Percentiles rank a stretch among this genome's conserved stretches.
phyloP scores from a whole-genome alignment of 2,113 vertebrate genomes.

The Sardina pilchardus region DNA sequence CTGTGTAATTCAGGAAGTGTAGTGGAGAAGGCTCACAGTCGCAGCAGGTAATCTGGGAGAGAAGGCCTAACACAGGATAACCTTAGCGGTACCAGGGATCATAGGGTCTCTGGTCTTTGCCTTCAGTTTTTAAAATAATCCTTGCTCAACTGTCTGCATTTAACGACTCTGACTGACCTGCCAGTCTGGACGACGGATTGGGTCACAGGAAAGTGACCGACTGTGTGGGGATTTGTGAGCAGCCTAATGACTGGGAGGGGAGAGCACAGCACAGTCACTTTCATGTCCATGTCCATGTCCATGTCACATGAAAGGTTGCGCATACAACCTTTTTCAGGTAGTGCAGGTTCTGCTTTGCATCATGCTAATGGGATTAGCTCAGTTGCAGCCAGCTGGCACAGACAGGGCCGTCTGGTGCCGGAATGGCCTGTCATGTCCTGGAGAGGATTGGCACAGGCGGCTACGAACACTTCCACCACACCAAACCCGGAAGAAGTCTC shows the following conservation, averaged over 20 bases:
- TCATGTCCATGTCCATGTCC: not conserved
- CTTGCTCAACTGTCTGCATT: not conserved
- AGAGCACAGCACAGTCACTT: not conserved
- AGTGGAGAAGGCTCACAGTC: not conserved
- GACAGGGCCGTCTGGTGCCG: not conserved
- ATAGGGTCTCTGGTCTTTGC: not conserved
- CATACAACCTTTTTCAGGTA: not conserved
- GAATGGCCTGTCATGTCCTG: not conserved
- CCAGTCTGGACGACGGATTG: not conserved
- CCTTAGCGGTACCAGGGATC: not conserved
- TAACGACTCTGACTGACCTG: not conserved
- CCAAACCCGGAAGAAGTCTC: not conserved
- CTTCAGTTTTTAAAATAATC: not conserved
- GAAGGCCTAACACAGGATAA: not conserved
- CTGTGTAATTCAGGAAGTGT: constrained; percentile 9
- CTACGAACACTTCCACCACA: not conserved
- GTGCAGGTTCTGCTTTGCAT: not conserved
- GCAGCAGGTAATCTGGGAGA: not conserved
- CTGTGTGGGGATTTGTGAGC: not conserved
- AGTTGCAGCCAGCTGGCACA: not conserved
- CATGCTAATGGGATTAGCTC: not conserved
- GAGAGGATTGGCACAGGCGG: not conserved
- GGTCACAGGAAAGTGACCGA: not conserved
- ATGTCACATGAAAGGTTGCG: not conserved
- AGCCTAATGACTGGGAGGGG: not conserved